A percentile compares a stretch with the other conserved stretches of the same genome.
These are phyloP conservation scores for Apteryx owenii DNA, from an alignment of 2,113 vertebrate genomes.

Conservation along the genomic window DNA sequence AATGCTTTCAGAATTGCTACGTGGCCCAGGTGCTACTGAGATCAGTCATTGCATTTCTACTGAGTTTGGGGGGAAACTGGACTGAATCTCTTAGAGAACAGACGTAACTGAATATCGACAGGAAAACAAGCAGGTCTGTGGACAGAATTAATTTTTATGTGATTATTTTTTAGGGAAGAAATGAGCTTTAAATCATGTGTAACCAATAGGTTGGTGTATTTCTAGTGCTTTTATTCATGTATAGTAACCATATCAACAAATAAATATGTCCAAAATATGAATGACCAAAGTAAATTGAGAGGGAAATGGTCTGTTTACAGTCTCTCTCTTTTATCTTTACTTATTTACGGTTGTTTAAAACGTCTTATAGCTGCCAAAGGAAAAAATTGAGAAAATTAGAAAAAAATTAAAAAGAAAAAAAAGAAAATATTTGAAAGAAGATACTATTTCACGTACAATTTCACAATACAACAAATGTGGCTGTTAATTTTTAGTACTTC, in stretches of 20 bases:
- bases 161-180: not conserved
- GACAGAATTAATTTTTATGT: not conserved
- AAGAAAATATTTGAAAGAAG: not conserved
- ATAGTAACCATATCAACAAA: slow-evolving; percentile 1
- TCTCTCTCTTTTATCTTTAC: not conserved
- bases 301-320: not conserved
- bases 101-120: not conserved
- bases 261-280: not conserved
- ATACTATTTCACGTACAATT: not conserved
- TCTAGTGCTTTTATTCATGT: slow-evolving; percentile 11
- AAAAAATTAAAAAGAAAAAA: not conserved
- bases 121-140: not conserved
- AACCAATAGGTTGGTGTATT: not conserved
- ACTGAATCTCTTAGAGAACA: not conserved
- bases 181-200: not conserved
- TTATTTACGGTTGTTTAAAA: not conserved
- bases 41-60: not conserved
- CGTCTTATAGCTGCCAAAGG: not conserved
- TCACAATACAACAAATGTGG: not conserved
- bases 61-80: not conserved
- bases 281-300: slow-evolving; percentile 20
- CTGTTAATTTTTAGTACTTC: not conserved
- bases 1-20: not conserved
- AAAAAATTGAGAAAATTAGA: not conserved
- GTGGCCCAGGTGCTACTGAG: not conserved